These are phyloP conservation scores for Bovichtus diacanthus DNA, from an alignment of 2,797 vertebrate species.

Conservation along the genomic window DNA sequence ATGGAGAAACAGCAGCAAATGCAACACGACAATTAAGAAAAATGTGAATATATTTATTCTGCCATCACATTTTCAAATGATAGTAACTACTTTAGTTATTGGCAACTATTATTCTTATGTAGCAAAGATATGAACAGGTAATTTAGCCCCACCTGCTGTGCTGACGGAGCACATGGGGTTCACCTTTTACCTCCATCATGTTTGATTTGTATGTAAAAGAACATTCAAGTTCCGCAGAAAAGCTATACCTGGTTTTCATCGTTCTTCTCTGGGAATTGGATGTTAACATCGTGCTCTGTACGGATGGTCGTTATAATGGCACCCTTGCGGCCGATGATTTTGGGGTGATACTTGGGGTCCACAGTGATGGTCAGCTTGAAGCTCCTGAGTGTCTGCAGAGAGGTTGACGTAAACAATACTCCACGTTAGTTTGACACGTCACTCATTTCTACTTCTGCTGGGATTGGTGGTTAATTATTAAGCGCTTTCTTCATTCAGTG, in stretches of 20 bases:
- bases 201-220: not conserved
- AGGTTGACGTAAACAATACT: not conserved
- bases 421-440: not conserved
- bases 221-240: not conserved
- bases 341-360: constrained; percentile 98
- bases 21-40: not conserved
- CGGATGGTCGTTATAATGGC: constrained; percentile 98
- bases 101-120: not conserved
- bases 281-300: constrained; percentile 95
- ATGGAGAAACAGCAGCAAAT: constrained; percentile 33
- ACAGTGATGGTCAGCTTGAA: constrained; percentile 97
- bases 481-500: not conserved
- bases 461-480: constrained; percentile 8
- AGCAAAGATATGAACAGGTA: not conserved
- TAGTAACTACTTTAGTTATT: not conserved
- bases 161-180: not conserved
- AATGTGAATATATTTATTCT: not conserved
- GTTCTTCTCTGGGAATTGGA: constrained; percentile 98
- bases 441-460: not conserved
- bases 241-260: constrained; percentile 90
- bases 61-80: not conserved
- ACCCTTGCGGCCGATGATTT: constrained; percentile 98
- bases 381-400: constrained; percentile 92
- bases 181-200: not conserved
- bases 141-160: constrained; percentile 49